A percentile compares a stretch with the other conserved stretches of the same genome.
Evolutionary conservation across 2,113 vertebrate species (phyloP).

Genomic region (Dromas ardeola): DNA sequence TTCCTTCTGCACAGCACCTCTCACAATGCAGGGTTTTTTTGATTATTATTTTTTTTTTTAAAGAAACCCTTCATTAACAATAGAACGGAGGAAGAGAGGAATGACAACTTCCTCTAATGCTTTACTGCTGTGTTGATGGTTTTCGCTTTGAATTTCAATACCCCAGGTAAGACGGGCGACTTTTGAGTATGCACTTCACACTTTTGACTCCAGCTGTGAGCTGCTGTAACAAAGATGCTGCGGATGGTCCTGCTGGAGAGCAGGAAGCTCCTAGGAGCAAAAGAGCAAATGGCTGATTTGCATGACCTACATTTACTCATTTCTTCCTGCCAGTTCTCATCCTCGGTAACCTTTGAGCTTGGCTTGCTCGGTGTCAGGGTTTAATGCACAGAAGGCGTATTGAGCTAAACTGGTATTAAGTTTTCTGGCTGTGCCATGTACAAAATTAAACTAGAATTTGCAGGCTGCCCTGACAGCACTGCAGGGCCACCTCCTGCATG

Average conservation of each 20-base stretch:
- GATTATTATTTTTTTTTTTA: neutral
- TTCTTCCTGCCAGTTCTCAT: neutral
- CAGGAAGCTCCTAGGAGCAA: neutral
- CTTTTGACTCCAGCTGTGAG: neutral
- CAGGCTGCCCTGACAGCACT: neutral
- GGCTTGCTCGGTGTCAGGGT: neutral
- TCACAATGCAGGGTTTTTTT: neutral
- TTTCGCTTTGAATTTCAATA: neutral
- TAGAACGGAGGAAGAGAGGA: neutral
- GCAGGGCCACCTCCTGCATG: neutral
- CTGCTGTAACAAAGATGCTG: neutral
- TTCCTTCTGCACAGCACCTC: neutral
- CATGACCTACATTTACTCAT: neutral
- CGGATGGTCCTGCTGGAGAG: neutral
- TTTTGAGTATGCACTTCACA: neutral
- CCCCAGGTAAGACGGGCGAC: neutral
- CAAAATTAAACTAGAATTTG: neutral
- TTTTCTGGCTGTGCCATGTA: neutral
- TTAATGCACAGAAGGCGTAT: neutral
- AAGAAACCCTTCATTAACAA: neutral
- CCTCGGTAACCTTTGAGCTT: neutral
- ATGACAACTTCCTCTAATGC: neutral
- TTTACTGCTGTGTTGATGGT: neutral
- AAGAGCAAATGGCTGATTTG: neutral
- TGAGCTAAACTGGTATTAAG: neutral